Base-by-base conservation (phyloP, 2,888 invertebrate genomes). In the Apamea anceps region DNA sequence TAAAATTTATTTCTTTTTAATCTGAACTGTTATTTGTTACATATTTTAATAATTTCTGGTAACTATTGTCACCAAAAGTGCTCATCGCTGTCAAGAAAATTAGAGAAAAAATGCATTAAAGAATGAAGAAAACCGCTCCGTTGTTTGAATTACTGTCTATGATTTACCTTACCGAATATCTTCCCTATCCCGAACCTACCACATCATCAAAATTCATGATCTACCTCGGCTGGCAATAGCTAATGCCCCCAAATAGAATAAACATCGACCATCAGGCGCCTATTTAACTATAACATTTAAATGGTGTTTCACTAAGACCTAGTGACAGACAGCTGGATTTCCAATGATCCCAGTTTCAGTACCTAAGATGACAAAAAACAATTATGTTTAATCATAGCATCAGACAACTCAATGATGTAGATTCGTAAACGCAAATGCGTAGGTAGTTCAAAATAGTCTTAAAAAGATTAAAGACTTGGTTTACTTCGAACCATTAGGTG, bases 41-140 rank as follows among this genome's bases (percentile, higher is more conserved):
- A 93, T 94, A 94, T 94, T 95, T 94, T 94, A 95, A 94, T 96
- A 92, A 95, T 96, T 96, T 96, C 96, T 96, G 95, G 95, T 96
- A 96, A 95, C 96, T 97, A 96, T 96, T 97, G 97, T 97, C 97
- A 97, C 97, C 97, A 97, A 97, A 97, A 97, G 97, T 97, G 97
- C 97, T 97, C 97, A 97, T 97, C 97, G 97, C 97, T 97, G 97
- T 97, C 97, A 96, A 97, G 96, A 97, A 96, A 96, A 96, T 97
- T 97, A 97, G 97, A 95, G 94, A 97, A 97, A 85, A 89, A 97
- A 96, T 96, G 97, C 97, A 97, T 97, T 97, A 97, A 97, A 97
- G 96, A 96, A 96, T 95, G 96, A 96, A 95, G 96, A 96, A 95
- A 96, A 95, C 92, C 84, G 93, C 83, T 73, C 84, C 72, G 84